Base-by-base conservation (phyloP, 2,888 invertebrate genomes). In the Andrena flavipes region DNA sequence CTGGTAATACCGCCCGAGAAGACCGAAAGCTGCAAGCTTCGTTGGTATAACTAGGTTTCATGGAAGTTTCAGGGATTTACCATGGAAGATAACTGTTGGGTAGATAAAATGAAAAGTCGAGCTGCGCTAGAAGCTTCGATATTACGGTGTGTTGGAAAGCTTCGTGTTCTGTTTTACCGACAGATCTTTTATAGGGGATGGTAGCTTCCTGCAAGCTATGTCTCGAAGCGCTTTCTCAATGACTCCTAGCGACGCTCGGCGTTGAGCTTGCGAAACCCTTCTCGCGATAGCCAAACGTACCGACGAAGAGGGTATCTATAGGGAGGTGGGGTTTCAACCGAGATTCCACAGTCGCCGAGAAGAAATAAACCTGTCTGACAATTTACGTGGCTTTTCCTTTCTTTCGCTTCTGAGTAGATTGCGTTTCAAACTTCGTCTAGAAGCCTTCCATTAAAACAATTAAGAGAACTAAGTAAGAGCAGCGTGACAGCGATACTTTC, bases 161-260 rank as follows among this genome's bases (percentile, higher is more conserved):
- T 65, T 13, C 2, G 65, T 3, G 5, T 6, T 29, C 87, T 87
- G 75, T 69, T 77, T 84, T 87, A 71, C 84, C 86, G 77, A 74
- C 65, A 7, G 63, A 35, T 60, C 20, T 8, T 42, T 10, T 5
- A 13, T 1, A 29, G 26, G n/a, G 8, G 13, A 7, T 16, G 29
- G 65, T 60, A 85, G 87, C 77, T 80, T 80, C 67, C n/a, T 10
- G 70, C 51, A 74, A 77, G 70, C 56, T 77, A 82, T 68, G 75
- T 35, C 48, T 63, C 49, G 69, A 29, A 60, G 67, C 75, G 87
- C 87, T 76, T 62, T 63, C 54, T 20, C 7, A 16, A 10, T 35
- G 48, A 20, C 1, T 16, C 51, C 26, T 35, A 80, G 76, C 71
- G 73, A 81, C 77, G 2, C 78, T 56, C 42, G 0, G 10, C 35